Conservation (phyloP, 1,140 invertebrate species). For the Teleopsis dalmanni region DNA sequence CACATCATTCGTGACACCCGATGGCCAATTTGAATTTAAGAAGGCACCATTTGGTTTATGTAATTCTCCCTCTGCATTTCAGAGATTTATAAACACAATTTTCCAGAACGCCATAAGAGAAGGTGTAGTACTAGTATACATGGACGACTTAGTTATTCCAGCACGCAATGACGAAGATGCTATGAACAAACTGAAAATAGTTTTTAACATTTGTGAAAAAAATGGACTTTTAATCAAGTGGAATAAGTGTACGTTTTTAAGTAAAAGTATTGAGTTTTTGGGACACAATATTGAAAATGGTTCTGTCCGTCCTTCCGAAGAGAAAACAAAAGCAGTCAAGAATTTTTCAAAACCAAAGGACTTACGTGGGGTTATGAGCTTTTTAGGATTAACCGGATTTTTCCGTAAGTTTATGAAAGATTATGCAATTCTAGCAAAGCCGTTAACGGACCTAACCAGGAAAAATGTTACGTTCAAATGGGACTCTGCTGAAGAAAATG, state of each 20-base stretch:
- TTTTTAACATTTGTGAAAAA: background rate
- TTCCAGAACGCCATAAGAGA: conserved; percentile 5
- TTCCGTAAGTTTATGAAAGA: too few species aligned
- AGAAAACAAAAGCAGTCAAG: background rate
- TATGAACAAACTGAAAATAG: background rate
- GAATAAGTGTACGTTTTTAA: conserved; percentile 4
- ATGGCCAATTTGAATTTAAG: conserved; percentile 9
- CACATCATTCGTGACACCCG: conserved; percentile 6
- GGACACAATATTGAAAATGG: conserved; percentile 4
- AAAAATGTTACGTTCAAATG: too few species aligned
- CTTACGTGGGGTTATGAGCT: background rate
- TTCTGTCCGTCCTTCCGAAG: background rate
- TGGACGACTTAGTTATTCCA: conserved; percentile 11
- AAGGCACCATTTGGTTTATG: conserved; percentile 11
- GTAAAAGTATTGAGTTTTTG: background rate
- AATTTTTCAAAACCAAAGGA: background rate
- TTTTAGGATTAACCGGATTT: too few species aligned
- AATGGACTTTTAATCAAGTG: background rate
- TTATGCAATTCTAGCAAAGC: too few species aligned
- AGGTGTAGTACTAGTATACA: conserved; percentile 3
- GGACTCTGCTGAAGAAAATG: too few species aligned
- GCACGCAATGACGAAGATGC: conserved; percentile 1
- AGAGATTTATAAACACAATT: conserved; percentile 6
- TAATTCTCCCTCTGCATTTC: conserved; percentile 11
- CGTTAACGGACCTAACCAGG: too few species aligned